These are phyloP conservation scores for Tapirus indicus DNA, from an alignment of 2,797 vertebrate genomes.

Conservation along the genomic window DNA sequence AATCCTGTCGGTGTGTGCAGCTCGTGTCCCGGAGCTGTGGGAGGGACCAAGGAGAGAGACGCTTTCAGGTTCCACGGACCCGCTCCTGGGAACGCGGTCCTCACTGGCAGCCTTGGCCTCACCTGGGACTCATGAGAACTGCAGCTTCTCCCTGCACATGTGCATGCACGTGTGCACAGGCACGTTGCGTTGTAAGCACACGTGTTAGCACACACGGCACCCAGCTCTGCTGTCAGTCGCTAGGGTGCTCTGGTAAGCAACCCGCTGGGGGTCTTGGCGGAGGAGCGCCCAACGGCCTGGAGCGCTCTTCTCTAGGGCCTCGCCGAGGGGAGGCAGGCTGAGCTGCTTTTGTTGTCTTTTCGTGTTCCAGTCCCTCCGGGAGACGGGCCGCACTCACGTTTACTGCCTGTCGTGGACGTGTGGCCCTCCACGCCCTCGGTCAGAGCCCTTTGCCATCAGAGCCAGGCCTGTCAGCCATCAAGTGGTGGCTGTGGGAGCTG, in stretches of 20 bases:
- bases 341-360: neutral
- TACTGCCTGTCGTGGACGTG: no score
- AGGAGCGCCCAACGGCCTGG: no score
- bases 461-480: neutral
- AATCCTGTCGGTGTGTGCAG: accelerated
- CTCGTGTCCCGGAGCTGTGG: neutral
- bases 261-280: no score
- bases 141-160: neutral
- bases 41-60: no score
- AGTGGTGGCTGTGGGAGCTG: neutral
- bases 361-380: neutral
- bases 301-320: neutral
- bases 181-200: no score
- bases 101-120: neutral
- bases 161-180: accelerated
- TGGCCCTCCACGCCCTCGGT: neutral
- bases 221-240: neutral
- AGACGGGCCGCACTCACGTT: neutral
- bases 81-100: accelerated
- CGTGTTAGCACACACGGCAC: no score
- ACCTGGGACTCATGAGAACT: neutral
- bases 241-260: neutral
- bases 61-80: no score
- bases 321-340: accelerated
- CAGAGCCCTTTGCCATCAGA: neutral